Percentiles rank a stretch among this genome's conserved stretches.
Conservation (phyloP, 2,888 invertebrate genomes). For the Idaea aversata region DNA sequence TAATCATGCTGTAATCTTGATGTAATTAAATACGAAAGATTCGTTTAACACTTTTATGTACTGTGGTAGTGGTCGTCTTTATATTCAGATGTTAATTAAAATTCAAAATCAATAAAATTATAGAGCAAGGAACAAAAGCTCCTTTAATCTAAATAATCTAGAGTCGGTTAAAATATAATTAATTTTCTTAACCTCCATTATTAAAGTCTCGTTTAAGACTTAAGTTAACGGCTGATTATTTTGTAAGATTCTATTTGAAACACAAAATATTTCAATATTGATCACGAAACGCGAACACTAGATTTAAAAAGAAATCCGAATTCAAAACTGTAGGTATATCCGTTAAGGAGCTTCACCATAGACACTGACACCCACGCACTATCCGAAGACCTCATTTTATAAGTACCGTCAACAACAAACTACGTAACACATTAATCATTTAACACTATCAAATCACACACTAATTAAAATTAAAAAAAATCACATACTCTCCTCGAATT, state of each 20-base stretch:
- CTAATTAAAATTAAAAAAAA: not conserved
- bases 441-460: not conserved
- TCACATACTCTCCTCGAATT: not conserved
- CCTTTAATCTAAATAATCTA: too few relatives aligned
- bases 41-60: too few relatives aligned
- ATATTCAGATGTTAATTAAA: not conserved
- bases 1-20: too few relatives aligned
- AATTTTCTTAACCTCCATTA: not conserved
- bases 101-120: not conserved
- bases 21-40: too few relatives aligned
- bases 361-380: not conserved
- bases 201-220: not conserved
- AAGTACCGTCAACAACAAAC: not conserved
- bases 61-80: too few relatives aligned
- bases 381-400: not conserved
- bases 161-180: not conserved
- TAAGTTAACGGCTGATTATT: too few relatives aligned
- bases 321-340: slow-evolving; percentile 1
- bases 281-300: not conserved
- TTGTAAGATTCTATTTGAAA: not conserved
- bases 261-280: not conserved
- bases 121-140: not conserved
- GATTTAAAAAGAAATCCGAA: not conserved
- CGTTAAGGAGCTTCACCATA: not conserved
- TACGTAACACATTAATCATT: slow-evolving; percentile 1